Evolutionary conservation across 2,113 vertebrate species (phyloP).

Genomic region (Apistogramma diplotaenia): DNA sequence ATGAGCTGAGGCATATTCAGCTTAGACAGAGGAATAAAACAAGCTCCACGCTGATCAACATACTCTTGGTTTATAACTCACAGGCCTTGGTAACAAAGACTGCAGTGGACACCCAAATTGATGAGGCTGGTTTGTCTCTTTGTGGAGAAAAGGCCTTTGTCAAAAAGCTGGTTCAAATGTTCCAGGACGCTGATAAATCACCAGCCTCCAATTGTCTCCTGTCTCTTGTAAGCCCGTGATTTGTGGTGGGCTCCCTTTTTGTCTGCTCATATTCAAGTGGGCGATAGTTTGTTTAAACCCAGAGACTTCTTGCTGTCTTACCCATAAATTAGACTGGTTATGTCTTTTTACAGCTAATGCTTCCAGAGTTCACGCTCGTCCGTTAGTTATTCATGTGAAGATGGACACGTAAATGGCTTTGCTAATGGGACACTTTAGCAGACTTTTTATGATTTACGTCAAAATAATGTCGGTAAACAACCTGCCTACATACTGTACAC

Average conservation of each 20-base stretch:
- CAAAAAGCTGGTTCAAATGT: constrained; percentile 26
- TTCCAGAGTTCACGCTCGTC: not conserved
- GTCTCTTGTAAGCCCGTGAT: constrained; percentile 37
- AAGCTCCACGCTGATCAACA: not conserved
- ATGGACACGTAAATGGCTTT: not conserved
- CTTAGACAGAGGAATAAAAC: constrained; percentile 13
- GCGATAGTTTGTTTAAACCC: constrained; percentile 25
- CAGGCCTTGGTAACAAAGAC: constrained; percentile 7
- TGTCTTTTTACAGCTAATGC: constrained; percentile 11
- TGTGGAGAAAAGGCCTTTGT: constrained; percentile 6
- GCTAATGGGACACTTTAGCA: not conserved
- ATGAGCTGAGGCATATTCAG: constrained; percentile 14
- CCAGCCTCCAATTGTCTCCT: constrained; percentile 6
- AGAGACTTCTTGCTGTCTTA: constrained; percentile 9
- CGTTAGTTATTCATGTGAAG: not conserved
- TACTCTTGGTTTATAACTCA: constrained; percentile 23
- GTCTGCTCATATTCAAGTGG: constrained; percentile 23
- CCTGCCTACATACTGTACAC: not conserved
- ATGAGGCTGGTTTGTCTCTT: not conserved
- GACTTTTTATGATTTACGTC: not conserved
- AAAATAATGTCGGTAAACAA: not conserved
- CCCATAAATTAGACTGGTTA: constrained; percentile 18
- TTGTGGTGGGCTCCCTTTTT: constrained; percentile 30
- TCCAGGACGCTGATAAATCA: constrained; percentile 34
- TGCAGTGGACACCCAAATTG: not conserved